A percentile compares a stretch with the other conserved stretches of the same genome.
Conservation (phyloP, 2,113 vertebrate species). For the Pollimyrus isidori region DNA sequence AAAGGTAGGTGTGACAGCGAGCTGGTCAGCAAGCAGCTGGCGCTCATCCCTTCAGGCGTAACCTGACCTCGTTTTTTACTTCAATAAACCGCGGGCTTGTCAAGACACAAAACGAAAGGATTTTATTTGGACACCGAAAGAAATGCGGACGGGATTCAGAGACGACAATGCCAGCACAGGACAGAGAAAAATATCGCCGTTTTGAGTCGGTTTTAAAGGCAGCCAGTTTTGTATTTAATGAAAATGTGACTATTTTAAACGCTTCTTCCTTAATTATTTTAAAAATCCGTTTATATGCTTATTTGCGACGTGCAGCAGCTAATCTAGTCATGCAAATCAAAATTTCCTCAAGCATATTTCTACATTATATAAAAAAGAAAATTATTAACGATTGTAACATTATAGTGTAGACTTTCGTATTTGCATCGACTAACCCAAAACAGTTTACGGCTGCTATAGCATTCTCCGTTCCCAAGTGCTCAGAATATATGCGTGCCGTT, state of each 20-base stretch:
- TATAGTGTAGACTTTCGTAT: slow-evolving; percentile 10
- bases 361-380: neutral
- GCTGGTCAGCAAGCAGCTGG: slow-evolving; percentile 63
- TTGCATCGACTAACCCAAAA: slow-evolving; percentile 19
- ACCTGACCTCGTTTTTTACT: slow-evolving; percentile 63
- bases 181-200: slow-evolving; percentile 5
- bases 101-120: slow-evolving; percentile 48
- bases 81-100: slow-evolving; percentile 57
- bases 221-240: neutral
- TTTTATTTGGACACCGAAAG: slow-evolving; percentile 56
- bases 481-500: slow-evolving; percentile 54
- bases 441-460: slow-evolving; percentile 18
- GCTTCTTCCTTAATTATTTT: slow-evolving; percentile 17
- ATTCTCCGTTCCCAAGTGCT: slow-evolving; percentile 28
- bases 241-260: neutral
- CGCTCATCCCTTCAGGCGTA: slow-evolving; percentile 55
- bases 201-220: neutral
- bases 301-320: neutral
- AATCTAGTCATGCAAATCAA: neutral
- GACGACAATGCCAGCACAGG: slow-evolving; percentile 46
- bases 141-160: slow-evolving; percentile 59
- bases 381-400: neutral
- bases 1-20: slow-evolving; percentile 57
- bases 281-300: neutral
- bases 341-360: neutral